Evolutionary conservation across 2,888 invertebrate species (phyloP), one percentile per base, ranked within the genome.

Genomic region (Synergus itoensis): DNA sequence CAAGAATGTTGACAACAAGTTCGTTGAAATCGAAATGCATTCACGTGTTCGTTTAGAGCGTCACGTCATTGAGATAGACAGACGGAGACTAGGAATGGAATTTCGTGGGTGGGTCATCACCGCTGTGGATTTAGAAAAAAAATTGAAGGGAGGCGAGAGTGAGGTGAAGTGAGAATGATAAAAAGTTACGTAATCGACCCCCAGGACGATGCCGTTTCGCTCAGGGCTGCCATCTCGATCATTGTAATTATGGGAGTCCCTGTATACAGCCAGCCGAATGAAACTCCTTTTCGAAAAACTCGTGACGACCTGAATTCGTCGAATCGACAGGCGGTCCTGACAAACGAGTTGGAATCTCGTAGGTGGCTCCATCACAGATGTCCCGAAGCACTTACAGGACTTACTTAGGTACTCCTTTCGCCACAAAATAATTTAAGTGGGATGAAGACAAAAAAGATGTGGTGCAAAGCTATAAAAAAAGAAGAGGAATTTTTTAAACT

Each of bases 301-400:
- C 69, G 60, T 69, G 83, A 69, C 78, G 73, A 78, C 57, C 78
- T 45, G 80, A 83, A 85, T 88, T 87, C 87, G 86, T 87, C 86
- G 88, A 86, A 88, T 84, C 84, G 88, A 84, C 85, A 85, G 82
- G 83, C 85, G 81, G 81, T 48, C 83, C 77, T 81, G 84, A 80
- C 83, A 81, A 82, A 83, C 80, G 78, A 75, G 63, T 79, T 80
- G 84, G 87, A 88, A 89, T 88, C 88, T 87, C 88, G 89, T 89
- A 88, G 90, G 88, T 89, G 89, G 89, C 40, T 53, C 53, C 73
- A 73, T 73, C 53, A 73, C 53, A 73, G 36, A 73, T 73, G 73
- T 53, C 73, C 73, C 53, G 73, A 53, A 73, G 73, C 73, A 73
- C 73, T 73, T 73, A 73, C 73, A 73, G 73, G 53, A 73, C 53